Evolutionary conservation across 2,113 vertebrate species (phyloP).

Genomic region (Acanthochromis polyacanthus): DNA sequence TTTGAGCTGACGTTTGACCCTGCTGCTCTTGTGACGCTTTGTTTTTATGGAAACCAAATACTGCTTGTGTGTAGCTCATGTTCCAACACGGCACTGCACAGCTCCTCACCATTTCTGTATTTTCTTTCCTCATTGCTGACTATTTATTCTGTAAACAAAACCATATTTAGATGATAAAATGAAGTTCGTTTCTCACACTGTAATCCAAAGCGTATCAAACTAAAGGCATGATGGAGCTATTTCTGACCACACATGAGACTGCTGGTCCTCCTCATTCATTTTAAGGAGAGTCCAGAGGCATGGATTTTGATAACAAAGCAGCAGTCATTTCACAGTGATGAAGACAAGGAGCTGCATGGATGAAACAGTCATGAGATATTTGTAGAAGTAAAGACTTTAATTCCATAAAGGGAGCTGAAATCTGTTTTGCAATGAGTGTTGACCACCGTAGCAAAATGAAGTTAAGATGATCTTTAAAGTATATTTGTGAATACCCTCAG

Average conservation of each 20-base stretch:
- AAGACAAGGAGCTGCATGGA: constrained; percentile 10
- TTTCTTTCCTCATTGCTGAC: constrained; percentile 25
- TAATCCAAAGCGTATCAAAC: constrained; percentile 50
- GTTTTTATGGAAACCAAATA: constrained; percentile 33
- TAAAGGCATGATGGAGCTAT: constrained; percentile 25
- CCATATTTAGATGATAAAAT: constrained; percentile 44
- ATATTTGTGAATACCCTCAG: no score
- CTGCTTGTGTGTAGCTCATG: background rate
- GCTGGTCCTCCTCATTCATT: background rate
- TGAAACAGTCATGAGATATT: constrained; percentile 10
- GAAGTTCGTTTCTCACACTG: background rate
- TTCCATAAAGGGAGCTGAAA: constrained; percentile 35
- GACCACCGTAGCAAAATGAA: no score
- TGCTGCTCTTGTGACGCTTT: background rate
- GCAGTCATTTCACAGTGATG: background rate
- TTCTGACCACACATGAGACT: constrained; percentile 4
- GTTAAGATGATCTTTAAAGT: no score
- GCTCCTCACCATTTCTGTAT: background rate
- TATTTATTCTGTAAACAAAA: constrained; percentile 39
- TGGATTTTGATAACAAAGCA: constrained; percentile 23
- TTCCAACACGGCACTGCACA: background rate
- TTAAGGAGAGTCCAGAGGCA: background rate
- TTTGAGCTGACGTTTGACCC: constrained; percentile 12
- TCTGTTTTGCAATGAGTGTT: background rate
- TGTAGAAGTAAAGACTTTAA: background rate